These are phyloP conservation scores for Drosophila trapezifrons DNA, from an alignment of 1,140 invertebrate species.

Conservation along the genomic window DNA sequence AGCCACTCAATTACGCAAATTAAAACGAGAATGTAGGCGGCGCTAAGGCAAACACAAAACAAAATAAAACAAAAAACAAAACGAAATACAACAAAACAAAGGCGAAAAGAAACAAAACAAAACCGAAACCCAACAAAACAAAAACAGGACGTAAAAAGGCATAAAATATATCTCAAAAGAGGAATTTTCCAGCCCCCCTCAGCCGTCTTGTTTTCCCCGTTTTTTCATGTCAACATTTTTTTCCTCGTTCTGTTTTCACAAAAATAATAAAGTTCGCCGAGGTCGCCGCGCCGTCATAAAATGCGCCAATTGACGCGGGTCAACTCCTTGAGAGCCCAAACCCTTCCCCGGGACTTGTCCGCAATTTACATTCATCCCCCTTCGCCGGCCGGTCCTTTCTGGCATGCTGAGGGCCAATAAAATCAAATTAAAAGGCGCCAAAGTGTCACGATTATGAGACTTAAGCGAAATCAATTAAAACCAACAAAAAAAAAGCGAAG, in stretches of 20 bases:
- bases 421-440: slow-evolving; percentile 82
- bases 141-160: slow-evolving; percentile 32
- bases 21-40: slow-evolving; percentile 75
- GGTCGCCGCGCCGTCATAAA: slow-evolving; percentile 68
- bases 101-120: slow-evolving; percentile 35
- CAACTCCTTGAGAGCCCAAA: slow-evolving; percentile 41
- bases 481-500: slow-evolving; percentile 6
- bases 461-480: slow-evolving; percentile 82
- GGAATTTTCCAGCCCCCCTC: slow-evolving; percentile 33
- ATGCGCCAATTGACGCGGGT: slow-evolving; percentile 75
- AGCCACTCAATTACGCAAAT: slow-evolving; percentile 82
- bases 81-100: slow-evolving; percentile 21
- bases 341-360: neutral
- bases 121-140: slow-evolving; percentile 33
- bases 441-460: slow-evolving; percentile 82
- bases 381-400: slow-evolving; percentile 7
- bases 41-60: slow-evolving; percentile 58
- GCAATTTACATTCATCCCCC: slow-evolving; percentile 1
- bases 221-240: slow-evolving; percentile 30
- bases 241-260: slow-evolving; percentile 30
- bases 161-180: slow-evolving; percentile 54
- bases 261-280: slow-evolving; percentile 71
- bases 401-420: slow-evolving; percentile 77
- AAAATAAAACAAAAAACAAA: slow-evolving; percentile 17
- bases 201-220: slow-evolving; percentile 6